These are phyloP conservation scores for Parambassis ranga DNA, from an alignment of 2,797 vertebrate genomes.

Conservation along the genomic window DNA sequence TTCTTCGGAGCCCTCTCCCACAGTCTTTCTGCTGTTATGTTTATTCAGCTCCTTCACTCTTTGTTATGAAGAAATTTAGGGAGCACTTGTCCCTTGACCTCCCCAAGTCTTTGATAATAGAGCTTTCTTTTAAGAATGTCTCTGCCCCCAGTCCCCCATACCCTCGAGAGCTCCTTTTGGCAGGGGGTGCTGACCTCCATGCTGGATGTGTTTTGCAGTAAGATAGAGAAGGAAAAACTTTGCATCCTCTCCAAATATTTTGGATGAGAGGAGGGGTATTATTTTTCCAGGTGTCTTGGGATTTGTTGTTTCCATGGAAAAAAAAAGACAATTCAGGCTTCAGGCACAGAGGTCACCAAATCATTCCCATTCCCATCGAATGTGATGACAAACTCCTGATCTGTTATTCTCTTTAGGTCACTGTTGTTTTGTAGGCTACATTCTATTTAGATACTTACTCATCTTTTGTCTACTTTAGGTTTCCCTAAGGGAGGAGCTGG, in stretches of 20 bases:
- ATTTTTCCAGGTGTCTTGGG: conserved; percentile 81
- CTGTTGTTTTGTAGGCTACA: not conserved
- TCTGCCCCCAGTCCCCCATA: conserved; percentile 57
- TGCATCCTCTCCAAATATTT: conserved; percentile 47
- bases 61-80: conserved; percentile 40
- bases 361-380: conserved; percentile 11
- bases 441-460: not conserved
- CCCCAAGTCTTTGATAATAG: conserved; percentile 48
- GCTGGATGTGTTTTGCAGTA: conserved; percentile 9
- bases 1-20: too few relatives aligned
- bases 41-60: conserved; percentile 45
- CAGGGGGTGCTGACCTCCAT: conserved; percentile 27
- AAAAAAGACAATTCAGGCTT: conserved; percentile 63
- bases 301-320: conserved; percentile 58
- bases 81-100: conserved; percentile 55
- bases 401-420: not conserved
- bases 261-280: conserved; percentile 40
- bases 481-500: conserved; percentile 64
- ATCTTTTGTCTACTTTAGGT: conserved; percentile 50
- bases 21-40: conserved; percentile 16
- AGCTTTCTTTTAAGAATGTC: conserved; percentile 45
- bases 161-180: conserved; percentile 13
- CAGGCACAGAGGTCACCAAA: conserved; percentile 18
- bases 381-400: not conserved
- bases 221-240: conserved; percentile 12